Evolutionary conservation across 1,140 invertebrate genomes (phyloP).

Genomic region (Meloidogyne exigua): DNA sequence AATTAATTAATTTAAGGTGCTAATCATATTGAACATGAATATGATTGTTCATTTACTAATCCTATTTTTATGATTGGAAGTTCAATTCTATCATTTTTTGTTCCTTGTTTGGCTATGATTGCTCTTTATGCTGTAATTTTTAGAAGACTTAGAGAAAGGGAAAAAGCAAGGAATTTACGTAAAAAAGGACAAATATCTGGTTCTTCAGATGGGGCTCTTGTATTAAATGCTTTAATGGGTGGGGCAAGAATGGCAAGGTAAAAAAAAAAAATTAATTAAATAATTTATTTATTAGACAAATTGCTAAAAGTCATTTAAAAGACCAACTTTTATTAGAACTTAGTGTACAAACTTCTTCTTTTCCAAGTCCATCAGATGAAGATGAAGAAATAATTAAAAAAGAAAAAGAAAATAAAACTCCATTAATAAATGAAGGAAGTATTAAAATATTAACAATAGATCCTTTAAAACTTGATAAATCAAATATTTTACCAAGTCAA

Average conservation of each 20-base stretch:
- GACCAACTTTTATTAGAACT: constrained; percentile 51
- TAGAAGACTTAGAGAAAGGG: constrained; percentile 67
- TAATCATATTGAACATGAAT: constrained; percentile 77
- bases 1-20: constrained; percentile 63
- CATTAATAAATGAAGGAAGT: not conserved
- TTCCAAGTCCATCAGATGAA: constrained; percentile 19
- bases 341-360: constrained; percentile 14
- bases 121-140: constrained; percentile 98
- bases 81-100: constrained; percentile 95
- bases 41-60: constrained; percentile 59
- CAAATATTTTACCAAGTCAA: not conserved
- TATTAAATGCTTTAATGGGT: constrained; percentile 55
- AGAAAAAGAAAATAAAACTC: not conserved
- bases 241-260: constrained; percentile 52
- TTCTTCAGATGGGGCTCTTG: constrained; percentile 43
- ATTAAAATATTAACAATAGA: not conserved
- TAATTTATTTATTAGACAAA: constrained; percentile 18
- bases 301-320: constrained; percentile 60
- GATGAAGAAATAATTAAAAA: not conserved
- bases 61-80: constrained; percentile 92
- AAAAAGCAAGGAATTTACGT: constrained; percentile 49
- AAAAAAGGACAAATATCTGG: constrained; percentile 19
- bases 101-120: constrained; percentile 97
- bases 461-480: not conserved
- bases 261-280: not conserved